Percentiles rank a stretch among this genome's conserved stretches.
phyloP scores from a whole-genome alignment of 2,888 invertebrate genomes.

The Oeneis ivallda region DNA sequence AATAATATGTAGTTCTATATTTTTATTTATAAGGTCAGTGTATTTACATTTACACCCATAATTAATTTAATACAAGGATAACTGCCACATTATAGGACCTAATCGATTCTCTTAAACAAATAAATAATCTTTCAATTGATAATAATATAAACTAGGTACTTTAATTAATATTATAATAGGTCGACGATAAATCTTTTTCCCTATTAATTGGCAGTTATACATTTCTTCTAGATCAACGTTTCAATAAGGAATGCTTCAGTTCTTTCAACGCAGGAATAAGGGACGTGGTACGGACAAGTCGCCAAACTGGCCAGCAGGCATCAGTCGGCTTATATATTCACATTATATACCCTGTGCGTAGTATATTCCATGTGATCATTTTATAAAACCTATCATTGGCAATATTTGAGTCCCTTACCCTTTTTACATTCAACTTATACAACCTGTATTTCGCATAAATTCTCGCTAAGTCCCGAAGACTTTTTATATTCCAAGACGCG shows the following conservation, averaged over 20 bases:
- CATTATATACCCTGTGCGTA: constrained; percentile 78
- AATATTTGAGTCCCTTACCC: constrained; percentile 75
- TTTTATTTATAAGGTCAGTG: constrained; percentile 66
- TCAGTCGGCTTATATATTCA: constrained; percentile 62
- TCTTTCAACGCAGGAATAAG: constrained; percentile 75
- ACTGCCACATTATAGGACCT: constrained; percentile 65
- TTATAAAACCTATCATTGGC: constrained; percentile 72
- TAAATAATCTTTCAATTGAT: constrained; percentile 32
- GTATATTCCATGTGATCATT: constrained; percentile 71
- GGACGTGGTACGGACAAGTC: constrained; percentile 70
- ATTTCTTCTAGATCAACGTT: constrained; percentile 65
- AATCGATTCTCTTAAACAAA: constrained; percentile 35
- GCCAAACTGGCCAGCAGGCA: constrained; percentile 48
- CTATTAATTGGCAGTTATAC: constrained; percentile 70
- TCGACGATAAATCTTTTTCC: constrained; percentile 34
- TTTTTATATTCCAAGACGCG: constrained; percentile 49
- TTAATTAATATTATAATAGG: constrained; percentile 25
- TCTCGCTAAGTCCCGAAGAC: constrained; percentile 51
- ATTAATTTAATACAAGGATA: constrained; percentile 63
- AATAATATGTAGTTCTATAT: constrained; percentile 75
- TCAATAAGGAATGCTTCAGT: constrained; percentile 72
- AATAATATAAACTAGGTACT: constrained; percentile 26
- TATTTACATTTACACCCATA: constrained; percentile 74
- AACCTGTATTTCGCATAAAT: constrained; percentile 61
- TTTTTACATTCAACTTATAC: constrained; percentile 68